phyloP scores from a whole-genome alignment of 2,888 invertebrate species.

The Drosophila robusta region DNA sequence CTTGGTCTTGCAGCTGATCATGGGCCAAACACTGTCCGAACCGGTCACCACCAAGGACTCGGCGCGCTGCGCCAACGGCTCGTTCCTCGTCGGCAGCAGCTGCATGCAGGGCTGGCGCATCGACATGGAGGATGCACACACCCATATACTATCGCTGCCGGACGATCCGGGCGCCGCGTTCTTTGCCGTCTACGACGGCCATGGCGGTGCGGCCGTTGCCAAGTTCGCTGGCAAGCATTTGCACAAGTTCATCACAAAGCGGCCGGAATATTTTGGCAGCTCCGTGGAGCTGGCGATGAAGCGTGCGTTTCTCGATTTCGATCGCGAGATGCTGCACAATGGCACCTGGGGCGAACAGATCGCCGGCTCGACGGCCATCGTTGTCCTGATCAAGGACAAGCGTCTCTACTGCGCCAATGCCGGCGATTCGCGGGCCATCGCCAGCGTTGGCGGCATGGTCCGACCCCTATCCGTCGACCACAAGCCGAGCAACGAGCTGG shows the following conservation, averaged over 20 bases:
- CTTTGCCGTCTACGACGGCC: constrained; percentile 95
- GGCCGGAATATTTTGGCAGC: constrained; percentile 91
- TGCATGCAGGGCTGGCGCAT: constrained; percentile 99
- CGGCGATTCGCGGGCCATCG: constrained; percentile 98
- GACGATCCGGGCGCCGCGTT: constrained; percentile 97
- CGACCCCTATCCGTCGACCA: constrained; percentile 94
- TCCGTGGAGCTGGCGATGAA: constrained; percentile 93
- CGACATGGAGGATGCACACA: constrained; percentile 99
- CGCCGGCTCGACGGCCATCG: constrained; percentile 98
- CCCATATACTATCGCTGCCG: constrained; percentile 95
- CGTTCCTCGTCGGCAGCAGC: constrained; percentile 92
- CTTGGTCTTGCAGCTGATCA: constrained; percentile 86
- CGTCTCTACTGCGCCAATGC: constrained; percentile 97
- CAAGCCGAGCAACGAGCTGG: constrained; percentile 95
- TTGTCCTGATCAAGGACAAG: constrained; percentile 92
- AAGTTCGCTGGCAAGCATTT: constrained; percentile 97
- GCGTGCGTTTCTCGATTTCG: constrained; percentile 94
- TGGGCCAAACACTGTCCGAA: constrained; percentile 99
- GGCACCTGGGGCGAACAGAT: constrained; percentile 95
- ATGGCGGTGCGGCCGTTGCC: constrained; percentile 93
- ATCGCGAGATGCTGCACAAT: constrained; percentile 96
- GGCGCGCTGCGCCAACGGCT: constrained; percentile 90
- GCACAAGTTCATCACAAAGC: constrained; percentile 94
- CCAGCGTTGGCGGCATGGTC: constrained; percentile 92
- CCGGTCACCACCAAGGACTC: constrained; percentile 96